Percentiles rank a stretch among this genome's conserved stretches.
Evolutionary conservation across 2,113 vertebrate genomes (phyloP).

Genomic region (Rhynchopsitta pachyrhyncha): DNA sequence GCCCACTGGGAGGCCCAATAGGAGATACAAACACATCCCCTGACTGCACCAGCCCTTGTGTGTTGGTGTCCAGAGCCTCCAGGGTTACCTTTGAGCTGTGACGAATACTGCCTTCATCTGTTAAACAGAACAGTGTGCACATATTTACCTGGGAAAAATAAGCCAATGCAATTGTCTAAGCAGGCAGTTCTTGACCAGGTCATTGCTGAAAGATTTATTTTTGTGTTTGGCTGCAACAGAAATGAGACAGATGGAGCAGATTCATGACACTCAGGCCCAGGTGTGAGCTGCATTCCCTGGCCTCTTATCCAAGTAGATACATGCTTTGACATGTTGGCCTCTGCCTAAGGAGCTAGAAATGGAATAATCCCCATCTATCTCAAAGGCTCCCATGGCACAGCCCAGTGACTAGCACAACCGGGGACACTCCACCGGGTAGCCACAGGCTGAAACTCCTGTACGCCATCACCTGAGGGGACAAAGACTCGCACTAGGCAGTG

Average conservation of each 20-base stretch:
- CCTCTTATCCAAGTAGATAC: not conserved
- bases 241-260: not conserved
- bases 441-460: not conserved
- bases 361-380: not conserved
- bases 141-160: not conserved
- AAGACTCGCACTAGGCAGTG: not conserved
- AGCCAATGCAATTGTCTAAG: not conserved
- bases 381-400: not conserved
- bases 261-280: not conserved
- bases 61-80: not conserved
- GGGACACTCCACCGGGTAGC: not conserved
- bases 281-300: not conserved
- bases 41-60: not conserved
- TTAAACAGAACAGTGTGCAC: not conserved
- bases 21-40: not conserved
- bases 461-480: accelerated
- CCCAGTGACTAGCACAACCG: not conserved
- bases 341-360: not conserved
- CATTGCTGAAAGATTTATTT: not conserved
- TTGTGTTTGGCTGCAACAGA: not conserved
- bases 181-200: not conserved
- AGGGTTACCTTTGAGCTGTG: not conserved
- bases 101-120: not conserved
- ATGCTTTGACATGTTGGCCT: not conserved
- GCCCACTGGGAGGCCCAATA: not conserved